A percentile compares a stretch with the other conserved stretches of the same genome.
phyloP scores from a whole-genome alignment of 2,113 vertebrate genomes.

The Phyllostomus discolor region DNA sequence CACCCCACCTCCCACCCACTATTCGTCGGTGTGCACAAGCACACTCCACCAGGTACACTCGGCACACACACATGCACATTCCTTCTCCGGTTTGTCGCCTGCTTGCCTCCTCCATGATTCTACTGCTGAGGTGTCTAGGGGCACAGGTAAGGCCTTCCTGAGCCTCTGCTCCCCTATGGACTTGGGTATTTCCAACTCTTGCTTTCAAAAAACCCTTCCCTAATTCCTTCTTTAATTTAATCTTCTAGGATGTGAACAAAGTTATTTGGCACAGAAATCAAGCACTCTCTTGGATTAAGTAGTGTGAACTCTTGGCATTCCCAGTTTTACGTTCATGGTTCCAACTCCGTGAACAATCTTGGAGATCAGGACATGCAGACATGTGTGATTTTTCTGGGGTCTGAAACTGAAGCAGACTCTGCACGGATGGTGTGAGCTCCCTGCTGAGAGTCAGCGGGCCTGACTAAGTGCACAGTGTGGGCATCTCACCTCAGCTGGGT shows the following conservation, averaged over 20 bases:
- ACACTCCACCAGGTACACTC: too few species aligned
- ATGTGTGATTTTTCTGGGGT: neutral
- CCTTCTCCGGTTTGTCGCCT: neutral
- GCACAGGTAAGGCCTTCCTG: neutral
- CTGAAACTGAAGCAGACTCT: neutral
- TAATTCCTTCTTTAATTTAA: neutral
- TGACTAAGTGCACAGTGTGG: rapidly evolving
- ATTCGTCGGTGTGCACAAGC: neutral
- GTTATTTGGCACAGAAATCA: neutral
- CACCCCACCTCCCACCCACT: neutral
- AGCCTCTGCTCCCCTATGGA: neutral
- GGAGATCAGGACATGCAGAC: neutral
- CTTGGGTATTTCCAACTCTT: neutral
- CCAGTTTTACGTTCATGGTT: neutral
- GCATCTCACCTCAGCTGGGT: neutral
- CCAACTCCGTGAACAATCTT: neutral
- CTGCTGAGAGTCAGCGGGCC: neutral
- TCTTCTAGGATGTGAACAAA: neutral
- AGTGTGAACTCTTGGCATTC: too few species aligned
- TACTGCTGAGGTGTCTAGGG: neutral
- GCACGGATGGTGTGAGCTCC: neutral
- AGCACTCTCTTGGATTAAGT: neutral
- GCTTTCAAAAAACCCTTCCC: neutral
- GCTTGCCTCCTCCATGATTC: neutral
- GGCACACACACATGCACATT: rapidly evolving